phyloP scores from a whole-genome alignment of 2,888 invertebrate genomes.

The Oscheius sp. region DNA sequence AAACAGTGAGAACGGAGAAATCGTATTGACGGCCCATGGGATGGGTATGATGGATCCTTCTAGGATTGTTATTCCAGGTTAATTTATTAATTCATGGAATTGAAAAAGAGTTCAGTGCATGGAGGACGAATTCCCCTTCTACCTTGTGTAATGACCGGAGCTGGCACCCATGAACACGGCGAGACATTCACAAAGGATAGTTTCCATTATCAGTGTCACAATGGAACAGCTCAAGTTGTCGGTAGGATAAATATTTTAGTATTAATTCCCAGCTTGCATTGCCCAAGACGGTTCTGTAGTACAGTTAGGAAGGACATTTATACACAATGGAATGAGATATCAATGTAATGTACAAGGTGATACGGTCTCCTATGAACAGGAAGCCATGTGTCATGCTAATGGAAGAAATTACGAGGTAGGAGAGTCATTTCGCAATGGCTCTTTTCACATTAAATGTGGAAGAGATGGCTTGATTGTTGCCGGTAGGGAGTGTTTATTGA shows the following conservation, averaged over 20 bases:
- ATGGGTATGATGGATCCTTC: slow-evolving; percentile 60
- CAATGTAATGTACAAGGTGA: slow-evolving; percentile 62
- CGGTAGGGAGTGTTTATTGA: background rate
- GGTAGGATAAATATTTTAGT: slow-evolving; percentile 43
- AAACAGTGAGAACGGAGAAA: slow-evolving; percentile 29
- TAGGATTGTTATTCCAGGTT: slow-evolving; percentile 65
- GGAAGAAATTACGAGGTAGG: slow-evolving; percentile 68
- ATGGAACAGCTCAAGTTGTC: slow-evolving; percentile 69
- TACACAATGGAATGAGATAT: slow-evolving; percentile 63
- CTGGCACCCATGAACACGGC: slow-evolving; percentile 66
- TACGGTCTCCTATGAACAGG: slow-evolving; percentile 67
- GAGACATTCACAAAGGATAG: slow-evolving; percentile 68
- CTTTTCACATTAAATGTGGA: slow-evolving; percentile 64
- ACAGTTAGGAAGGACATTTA: slow-evolving; percentile 63
- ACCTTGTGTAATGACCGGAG: slow-evolving; percentile 63
- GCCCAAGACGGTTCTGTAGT: slow-evolving; percentile 67
- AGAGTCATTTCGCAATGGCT: slow-evolving; percentile 66
- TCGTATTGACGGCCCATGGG: slow-evolving; percentile 61
- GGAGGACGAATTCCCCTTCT: slow-evolving; percentile 61
- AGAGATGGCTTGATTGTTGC: slow-evolving; percentile 41
- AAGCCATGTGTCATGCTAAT: slow-evolving; percentile 68
- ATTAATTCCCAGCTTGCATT: slow-evolving; percentile 61
- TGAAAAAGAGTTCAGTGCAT: slow-evolving; percentile 49
- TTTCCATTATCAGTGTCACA: slow-evolving; percentile 68
- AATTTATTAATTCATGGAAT: too few species aligned